Evolutionary conservation across 2,888 invertebrate genomes (phyloP), one percentile per base, ranked within the genome.

Genomic region (Trachelus iudaicus): DNA sequence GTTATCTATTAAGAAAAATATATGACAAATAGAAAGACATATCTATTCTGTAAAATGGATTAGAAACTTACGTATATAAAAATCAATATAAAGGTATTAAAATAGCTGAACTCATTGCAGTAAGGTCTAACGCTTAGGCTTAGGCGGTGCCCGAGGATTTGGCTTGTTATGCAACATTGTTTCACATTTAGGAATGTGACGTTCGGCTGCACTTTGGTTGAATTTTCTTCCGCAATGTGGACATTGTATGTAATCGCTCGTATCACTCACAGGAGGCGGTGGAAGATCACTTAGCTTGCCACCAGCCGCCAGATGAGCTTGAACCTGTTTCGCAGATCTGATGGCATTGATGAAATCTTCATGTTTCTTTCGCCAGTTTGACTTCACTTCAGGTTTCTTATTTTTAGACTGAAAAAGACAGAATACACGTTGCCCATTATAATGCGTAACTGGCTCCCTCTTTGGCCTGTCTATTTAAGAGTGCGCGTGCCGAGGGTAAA

Each of bases 131-230:
- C 89, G 88, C 75, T 83, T 88, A 56, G 82, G 77, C 80, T 82
- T 86, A 13, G 82, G 81, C 1, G 83, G 85, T 31, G 84, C 84
- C 11, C 85, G 85, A 76, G 86, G 92, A 89, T 92, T 95, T 86
- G 95, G 94, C 87, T 97, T 97, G 91, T 97, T 97, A 92, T 96
- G 96, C 84, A 95, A 92, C 93, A 95, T 97, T 86, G 93, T 94
- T 88, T 96, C 96, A 92, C 98, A 98, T 92, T 97, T 96, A 75
- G 98, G 98, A 85, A 98, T 98, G 92, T 98, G 98, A 37, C 98
- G 92, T 84, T 96, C 96, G 1, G 98, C 98, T 0, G 97, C 97
- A 0, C 93, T 92, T 87, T 95, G 94, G 92, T 96, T 97, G 93
- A 98, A 98, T 86, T 95, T 95, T 0, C 98, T 94, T 37, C 93